Conservation (phyloP, 1,140 invertebrate species). For the Pogonus chalceus region DNA sequence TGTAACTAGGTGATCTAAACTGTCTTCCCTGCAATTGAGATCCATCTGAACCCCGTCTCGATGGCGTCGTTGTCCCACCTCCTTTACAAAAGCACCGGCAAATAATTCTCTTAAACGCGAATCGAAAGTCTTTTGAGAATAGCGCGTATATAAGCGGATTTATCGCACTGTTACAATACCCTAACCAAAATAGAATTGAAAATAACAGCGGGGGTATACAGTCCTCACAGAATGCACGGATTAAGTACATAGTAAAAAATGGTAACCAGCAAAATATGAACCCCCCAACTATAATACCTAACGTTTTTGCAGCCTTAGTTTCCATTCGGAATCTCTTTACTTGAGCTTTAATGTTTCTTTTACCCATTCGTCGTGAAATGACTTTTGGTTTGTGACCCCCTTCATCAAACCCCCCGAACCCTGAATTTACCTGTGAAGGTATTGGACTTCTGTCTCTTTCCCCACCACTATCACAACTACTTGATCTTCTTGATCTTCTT, state of each 20-base stretch:
- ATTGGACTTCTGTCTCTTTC: conserved; percentile 35
- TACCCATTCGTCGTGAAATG: conserved; percentile 61
- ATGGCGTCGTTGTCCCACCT: conserved; percentile 28
- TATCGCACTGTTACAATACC: conserved; percentile 92
- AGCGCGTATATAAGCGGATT: conserved; percentile 89
- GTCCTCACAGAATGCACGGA: conserved; percentile 69
- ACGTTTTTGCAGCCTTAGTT: conserved; percentile 87
- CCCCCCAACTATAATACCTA: conserved; percentile 87
- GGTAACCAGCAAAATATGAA: conserved; percentile 92
- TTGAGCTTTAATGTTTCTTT: conserved; percentile 73
- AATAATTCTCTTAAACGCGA: conserved; percentile 84
- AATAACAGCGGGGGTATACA: conserved; percentile 75
- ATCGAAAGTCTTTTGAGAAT: conserved; percentile 86
- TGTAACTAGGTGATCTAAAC: conserved; percentile 41
- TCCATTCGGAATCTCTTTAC: conserved; percentile 82
- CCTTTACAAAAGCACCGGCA: conserved; percentile 65
- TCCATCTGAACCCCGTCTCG: conserved; percentile 53
- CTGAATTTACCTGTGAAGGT: conserved; percentile 40
- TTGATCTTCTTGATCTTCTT: conserved; percentile 23
- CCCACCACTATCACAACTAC: conserved; percentile 29
- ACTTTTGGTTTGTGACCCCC: conserved; percentile 51
- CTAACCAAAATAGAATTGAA: conserved; percentile 91
- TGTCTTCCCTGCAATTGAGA: conserved; percentile 45
- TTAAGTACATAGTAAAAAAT: conserved; percentile 89
- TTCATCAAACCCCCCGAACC: conserved; percentile 36